Evolutionary conservation across 2,113 vertebrate genomes (phyloP), one percentile per base, ranked within the genome.

Genomic region (Crotalus tigris): DNA sequence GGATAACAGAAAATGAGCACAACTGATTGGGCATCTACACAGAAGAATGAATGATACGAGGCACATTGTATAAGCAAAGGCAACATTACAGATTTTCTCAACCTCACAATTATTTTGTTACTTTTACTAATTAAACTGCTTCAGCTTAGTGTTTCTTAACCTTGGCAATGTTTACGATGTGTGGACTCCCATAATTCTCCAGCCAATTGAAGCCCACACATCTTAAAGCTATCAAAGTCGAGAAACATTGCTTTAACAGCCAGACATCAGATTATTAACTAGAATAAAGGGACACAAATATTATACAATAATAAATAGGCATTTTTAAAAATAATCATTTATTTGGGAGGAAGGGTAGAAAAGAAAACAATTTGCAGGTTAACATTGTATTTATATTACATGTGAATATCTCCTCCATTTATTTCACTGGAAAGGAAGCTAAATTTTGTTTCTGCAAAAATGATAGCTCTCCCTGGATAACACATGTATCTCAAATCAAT

Each of bases 31-130:
- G 53, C 89, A 55, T 58, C 44, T 92, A 53, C 39, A 57, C n/a
- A 10, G 53, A 46, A 29, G 46, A 89, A 49, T 92, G 24, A 89
- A 26, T 92, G 53, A 92, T 81, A 89, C 23, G 26, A 92, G 33
- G 46, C n/a, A 69, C 10, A 39, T 49, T 92, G 88, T 69, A 81
- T 46, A 64, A 57, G 58, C 55, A 88, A 24, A 29, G 53, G 59
- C 13, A 85, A 89, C 53, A 92, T 61, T 61, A 85, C n/a, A 29
- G 86, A 46, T 89, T 57, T 89, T 89, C 33, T 89, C 86, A 92
- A 54, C n/a, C 58, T 81, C 46, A 54, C 90, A 81, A 87, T 39
- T 24, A 81, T 89, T 92, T 57, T n/a, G 33, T 75, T 33, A 57
- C 39, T 33, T 39, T 89, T 29, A 33, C n/a, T 57, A 23, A 69